Conservation (phyloP, 2,113 vertebrate species). For the Prionailurus viverrinus region DNA sequence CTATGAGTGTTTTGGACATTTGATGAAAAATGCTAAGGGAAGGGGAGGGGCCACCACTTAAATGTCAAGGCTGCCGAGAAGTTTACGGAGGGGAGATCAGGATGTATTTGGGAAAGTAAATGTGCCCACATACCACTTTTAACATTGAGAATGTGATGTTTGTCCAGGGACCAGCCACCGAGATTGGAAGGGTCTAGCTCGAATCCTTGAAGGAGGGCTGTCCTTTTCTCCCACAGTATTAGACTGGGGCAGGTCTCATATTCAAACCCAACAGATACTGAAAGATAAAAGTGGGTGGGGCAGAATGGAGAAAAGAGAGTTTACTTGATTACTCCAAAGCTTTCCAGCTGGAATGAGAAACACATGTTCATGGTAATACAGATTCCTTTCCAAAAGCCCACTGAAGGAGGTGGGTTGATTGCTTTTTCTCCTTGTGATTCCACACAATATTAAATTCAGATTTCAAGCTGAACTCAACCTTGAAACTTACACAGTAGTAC, state of each 20-base stretch:
- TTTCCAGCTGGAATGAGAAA: conserved; percentile 49
- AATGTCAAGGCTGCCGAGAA: not conserved
- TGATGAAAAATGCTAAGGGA: not conserved
- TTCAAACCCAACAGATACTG: conserved; percentile 99
- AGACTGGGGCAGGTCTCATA: conserved; percentile 98
- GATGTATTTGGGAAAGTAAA: not conserved
- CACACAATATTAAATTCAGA: conserved; percentile 76
- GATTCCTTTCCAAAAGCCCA: conserved; percentile 10
- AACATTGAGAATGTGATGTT: conserved; percentile 97
- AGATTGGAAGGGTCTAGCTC: conserved; percentile 97
- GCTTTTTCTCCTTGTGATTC: conserved; percentile 67
- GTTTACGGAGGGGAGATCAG: not conserved
- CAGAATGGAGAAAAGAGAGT: not conserved
- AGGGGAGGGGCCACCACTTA: not conserved
- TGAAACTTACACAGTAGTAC: conserved; percentile 76
- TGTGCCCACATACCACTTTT: conserved; percentile 92
- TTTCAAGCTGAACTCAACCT: conserved; percentile 79
- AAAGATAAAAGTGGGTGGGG: conserved; percentile 58
- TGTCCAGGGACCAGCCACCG: conserved; percentile 98
- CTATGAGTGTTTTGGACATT: not conserved
- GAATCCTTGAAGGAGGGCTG: conserved; percentile 94
- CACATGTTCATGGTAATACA: not conserved
- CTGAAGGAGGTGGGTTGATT: conserved; percentile 62
- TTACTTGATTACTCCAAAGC: conserved; percentile 47
- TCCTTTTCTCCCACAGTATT: conserved; percentile 99